Evolutionary conservation across 2,113 vertebrate genomes (phyloP), one percentile per base, ranked within the genome.

Genomic region (Pituophis catenifer): DNA sequence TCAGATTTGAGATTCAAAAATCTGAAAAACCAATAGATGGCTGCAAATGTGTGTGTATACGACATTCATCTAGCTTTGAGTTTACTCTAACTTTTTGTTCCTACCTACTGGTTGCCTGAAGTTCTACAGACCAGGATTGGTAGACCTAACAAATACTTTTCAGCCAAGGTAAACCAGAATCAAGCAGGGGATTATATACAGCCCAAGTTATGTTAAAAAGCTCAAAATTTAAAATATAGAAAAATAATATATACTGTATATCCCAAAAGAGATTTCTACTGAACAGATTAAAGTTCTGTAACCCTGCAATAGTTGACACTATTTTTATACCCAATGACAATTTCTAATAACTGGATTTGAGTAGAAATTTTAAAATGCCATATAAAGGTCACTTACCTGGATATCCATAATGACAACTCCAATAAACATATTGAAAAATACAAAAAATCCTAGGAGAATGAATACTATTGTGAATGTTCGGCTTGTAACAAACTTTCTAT

Each of bases 381-480:
- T 12, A 86, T 26, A 55, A 88, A 90, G 0, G 0, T 15, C 10
- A 33, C 95, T 87, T 92, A 96, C 97, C 95, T 97, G 94, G 0
- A 96, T 96, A 88, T 96, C 93, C 48, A 95, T 96, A 92, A 96
- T 96, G 94, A 96, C 97, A 81, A 96, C 96, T 13, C 94, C 97
- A 90, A 96, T 92, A 0, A 95, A 95, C 95, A 95, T 95, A 85
- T 75, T 96, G 93, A 97, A 97, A 94, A 97, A 95, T 62, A 97
- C 12, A 92, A 97, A 98, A 89, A 75, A 96, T 48, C 96, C 96
- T 1, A 96, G 55, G 54, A 96, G 75, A 93, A 97, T 94, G 89
- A 98, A 97, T 87, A 89, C 1, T 6, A 95, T 96, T 38, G 94
- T 93, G 93, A 97, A 97, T 0, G 92, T 17, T 9, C 94, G 94